phyloP scores from a whole-genome alignment of 30 jellyfish, hydroid and myxozoan genomes.

The Catostylus mosaicus region DNA sequence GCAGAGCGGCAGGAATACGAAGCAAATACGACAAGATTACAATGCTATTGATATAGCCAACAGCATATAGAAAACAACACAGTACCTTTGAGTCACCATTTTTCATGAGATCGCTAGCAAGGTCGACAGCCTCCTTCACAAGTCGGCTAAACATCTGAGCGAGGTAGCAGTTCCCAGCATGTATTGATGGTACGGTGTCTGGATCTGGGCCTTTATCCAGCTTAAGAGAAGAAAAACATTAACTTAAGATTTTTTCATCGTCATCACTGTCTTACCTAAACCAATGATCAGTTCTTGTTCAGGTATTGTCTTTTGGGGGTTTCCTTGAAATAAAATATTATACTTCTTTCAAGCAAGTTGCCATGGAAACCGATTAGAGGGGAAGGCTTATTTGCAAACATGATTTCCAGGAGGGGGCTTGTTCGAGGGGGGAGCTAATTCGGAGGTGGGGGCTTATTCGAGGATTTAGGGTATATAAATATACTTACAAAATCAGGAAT shows the following conservation, averaged over 20 bases:
- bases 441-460: too few relatives aligned
- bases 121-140: constrained; percentile 94
- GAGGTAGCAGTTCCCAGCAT: constrained; percentile 90
- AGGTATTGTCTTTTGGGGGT: background rate
- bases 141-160: constrained; percentile 89
- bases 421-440: too few relatives aligned
- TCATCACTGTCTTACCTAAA: too few relatives aligned
- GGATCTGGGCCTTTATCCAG: constrained; percentile 65
- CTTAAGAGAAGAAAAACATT: constrained; percentile 5
- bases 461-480: too few relatives aligned
- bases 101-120: constrained; percentile 56
- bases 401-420: too few relatives aligned
- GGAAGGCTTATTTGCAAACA: too few relatives aligned
- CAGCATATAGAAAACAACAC: background rate
- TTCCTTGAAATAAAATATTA: background rate
- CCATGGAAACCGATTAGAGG: too few relatives aligned
- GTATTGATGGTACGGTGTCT: constrained; percentile 67
- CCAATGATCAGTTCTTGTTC: background rate
- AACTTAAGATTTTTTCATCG: too few relatives aligned
- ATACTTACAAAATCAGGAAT: constrained; percentile 80
- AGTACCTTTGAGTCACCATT: constrained; percentile 44
- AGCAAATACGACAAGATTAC: too few relatives aligned
- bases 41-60: too few relatives aligned
- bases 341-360: too few relatives aligned
- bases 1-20: too few relatives aligned